Percentiles rank a stretch among this genome's conserved stretches.
Evolutionary conservation across 2,113 vertebrate genomes (phyloP).

Genomic region (Misgurnus mizolepis): DNA sequence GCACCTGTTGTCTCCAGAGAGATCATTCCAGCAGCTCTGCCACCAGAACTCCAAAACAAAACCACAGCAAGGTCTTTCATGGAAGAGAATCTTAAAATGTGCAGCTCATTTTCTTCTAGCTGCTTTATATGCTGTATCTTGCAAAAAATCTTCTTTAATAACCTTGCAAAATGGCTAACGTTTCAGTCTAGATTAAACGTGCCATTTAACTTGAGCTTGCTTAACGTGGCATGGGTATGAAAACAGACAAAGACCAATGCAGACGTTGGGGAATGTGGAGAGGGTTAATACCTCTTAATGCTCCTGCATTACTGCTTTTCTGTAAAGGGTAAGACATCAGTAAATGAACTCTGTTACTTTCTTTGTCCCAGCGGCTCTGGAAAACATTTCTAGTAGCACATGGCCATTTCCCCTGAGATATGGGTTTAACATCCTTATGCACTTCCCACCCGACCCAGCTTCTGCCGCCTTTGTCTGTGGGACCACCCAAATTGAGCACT

Average conservation of each 20-base stretch:
- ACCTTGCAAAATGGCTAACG: constrained; percentile 25
- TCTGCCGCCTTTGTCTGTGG: constrained; percentile 56
- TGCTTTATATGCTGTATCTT: neutral
- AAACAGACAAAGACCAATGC: neutral
- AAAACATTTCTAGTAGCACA: constrained; percentile 68
- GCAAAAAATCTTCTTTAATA: constrained; percentile 24
- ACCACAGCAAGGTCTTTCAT: constrained; percentile 42
- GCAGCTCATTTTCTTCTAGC: constrained; percentile 27
- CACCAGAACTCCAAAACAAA: constrained; percentile 59
- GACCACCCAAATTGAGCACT: constrained; percentile 72
- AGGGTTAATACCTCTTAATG: constrained; percentile 10
- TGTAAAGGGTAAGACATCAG: constrained; percentile 4
- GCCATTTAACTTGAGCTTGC: constrained; percentile 28
- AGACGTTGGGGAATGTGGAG: neutral
- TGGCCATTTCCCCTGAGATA: constrained; percentile 63
- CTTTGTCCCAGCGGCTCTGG: constrained; percentile 21
- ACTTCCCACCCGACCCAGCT: constrained; percentile 56
- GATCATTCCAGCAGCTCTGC: constrained; percentile 66
- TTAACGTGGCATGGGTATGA: constrained; percentile 27
- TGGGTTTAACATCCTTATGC: constrained; percentile 47
- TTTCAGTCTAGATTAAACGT: constrained; percentile 27
- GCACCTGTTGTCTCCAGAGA: constrained; percentile 66
- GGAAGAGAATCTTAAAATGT: constrained; percentile 25
- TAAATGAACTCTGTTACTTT: constrained; percentile 27
- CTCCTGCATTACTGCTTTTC: constrained; percentile 12